A percentile compares a stretch with the other conserved stretches of the same genome.
phyloP scores from a whole-genome alignment of 2,113 vertebrate genomes.

The Sapayoa aenigma region DNA sequence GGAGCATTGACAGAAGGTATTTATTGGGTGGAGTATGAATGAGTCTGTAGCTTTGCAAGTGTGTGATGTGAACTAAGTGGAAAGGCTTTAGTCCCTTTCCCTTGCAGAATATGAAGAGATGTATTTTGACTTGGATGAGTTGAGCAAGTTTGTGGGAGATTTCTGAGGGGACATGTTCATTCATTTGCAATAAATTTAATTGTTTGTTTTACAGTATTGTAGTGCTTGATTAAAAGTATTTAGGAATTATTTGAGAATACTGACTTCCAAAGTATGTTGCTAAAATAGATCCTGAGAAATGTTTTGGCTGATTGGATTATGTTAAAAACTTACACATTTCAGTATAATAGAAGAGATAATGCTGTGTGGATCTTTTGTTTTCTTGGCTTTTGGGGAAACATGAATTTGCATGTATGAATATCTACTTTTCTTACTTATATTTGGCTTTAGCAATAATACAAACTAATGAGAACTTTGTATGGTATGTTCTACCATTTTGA shows the following conservation, averaged over 20 bases:
- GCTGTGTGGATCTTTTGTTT: not conserved
- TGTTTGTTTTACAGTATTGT: not conserved
- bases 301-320: not conserved
- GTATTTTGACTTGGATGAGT: not conserved
- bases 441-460: not conserved
- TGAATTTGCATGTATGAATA: not conserved
- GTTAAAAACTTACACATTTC: not conserved
- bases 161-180: not conserved
- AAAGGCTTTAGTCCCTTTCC: not conserved
- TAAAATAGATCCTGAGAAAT: not conserved
- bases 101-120: not conserved
- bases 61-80: not conserved
- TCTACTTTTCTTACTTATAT: not conserved
- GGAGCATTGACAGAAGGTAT: not conserved
- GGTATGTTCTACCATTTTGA: not conserved
- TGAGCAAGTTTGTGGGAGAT: not conserved
- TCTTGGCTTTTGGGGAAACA: not conserved
- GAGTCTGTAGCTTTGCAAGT: not conserved
- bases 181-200: not conserved
- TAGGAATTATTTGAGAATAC: not conserved
- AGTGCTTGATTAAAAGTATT: not conserved
- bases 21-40: not conserved
- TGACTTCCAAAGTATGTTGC: not conserved
- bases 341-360: not conserved
- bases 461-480: not conserved